Base-by-base conservation (phyloP, 1,140 invertebrate species). In the Tetragnatha versicolor region DNA sequence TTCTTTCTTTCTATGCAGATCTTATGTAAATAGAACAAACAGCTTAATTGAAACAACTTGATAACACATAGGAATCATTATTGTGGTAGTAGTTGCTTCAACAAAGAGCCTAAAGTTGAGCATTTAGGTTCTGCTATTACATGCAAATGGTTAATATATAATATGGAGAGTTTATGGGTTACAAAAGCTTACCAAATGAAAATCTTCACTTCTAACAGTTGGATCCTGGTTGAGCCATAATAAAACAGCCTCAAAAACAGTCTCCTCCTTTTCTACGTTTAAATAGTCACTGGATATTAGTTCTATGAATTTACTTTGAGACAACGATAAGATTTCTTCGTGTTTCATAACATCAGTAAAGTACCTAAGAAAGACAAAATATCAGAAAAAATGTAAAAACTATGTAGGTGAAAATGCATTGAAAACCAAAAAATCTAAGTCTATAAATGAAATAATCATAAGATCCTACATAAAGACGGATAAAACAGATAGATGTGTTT, bases 261-360 rank as follows among this genome's bases (percentile, higher is more conserved):
- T 84, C 82, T 90, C 89, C 83, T 90, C 89, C 79, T 84, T 85
- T 10, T 87, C 85, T 3, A 89, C 88, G 69, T 88, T 86, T n/a
- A 90, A 83, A 35, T 88, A 84, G 83, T 90, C 89, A 81, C 86
- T 87, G 51, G 84, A 84, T 25, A 89, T 86, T n/a, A 90, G 81
- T 83, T 89, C 88, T 12, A 87, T 84, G 25, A 88, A 81, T 80
- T 89, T 89, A n/a, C 81, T 81, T 33, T 85, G 77, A 7, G 84
- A 82, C n/a, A 89, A 81, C 53, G 82, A 83, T 14, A 89, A 80
- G 79, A 88, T 88, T 83, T 89, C 88, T 69, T 89, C 88, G 45
- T 87, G 85, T 25, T 85, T 80, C 73, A 83, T 82, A 7, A 88
- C 85, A 27, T 86, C 82, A 25, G 79, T 72, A 80, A 87, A 87